Base-by-base conservation (phyloP, 1,140 invertebrate species). In the Cyphomyrmex costatus region DNA sequence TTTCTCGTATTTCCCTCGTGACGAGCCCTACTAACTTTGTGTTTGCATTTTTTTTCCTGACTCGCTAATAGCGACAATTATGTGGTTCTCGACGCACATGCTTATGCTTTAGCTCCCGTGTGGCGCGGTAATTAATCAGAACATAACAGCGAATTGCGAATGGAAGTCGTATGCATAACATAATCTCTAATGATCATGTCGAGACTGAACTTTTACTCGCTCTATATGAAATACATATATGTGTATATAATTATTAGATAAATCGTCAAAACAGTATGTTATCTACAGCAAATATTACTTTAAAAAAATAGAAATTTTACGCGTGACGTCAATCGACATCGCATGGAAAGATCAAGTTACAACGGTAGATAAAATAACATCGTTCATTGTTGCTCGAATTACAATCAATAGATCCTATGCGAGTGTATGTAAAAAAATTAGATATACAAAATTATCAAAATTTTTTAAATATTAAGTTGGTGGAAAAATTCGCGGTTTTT, bases 21-120 rank as follows among this genome's bases (percentile, higher is more conserved):
- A 79, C 27, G 30, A 71, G 21, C 65, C 53, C 14, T 12, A 46
- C 33, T 46, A 30, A 27, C 27, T 82, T 73, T 58, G 19, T 16
- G 36, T 58, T 30, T 61, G 8, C n/a, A 42, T 82, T 71, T 12
- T 80, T n/a, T 82, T n/a, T 16, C 16, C 30, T 27, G 19, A 53
- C 30, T 70, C 30, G 51, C 49, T 71, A 70, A 71, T 71, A 82
- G 33, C 78, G 33, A 30, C 21, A 30, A 71, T 82, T 82, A 82
- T 19, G 51, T 27, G 21, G 2, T 42, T 27, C 33, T 58, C 65
- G 19, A 27, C 63, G 21, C 36, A 58, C 19, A 71, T 49, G 33
- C 30, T 42, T 36, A 16, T 80, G 33, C 53, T 71, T 71, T 82
- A 82, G 24, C 6, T 16, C 6, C 12, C 16, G 24, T 82, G 24